These are phyloP conservation scores for Drosophila bocqueti DNA, from an alignment of 1,140 invertebrate genomes.

Conservation along the genomic window DNA sequence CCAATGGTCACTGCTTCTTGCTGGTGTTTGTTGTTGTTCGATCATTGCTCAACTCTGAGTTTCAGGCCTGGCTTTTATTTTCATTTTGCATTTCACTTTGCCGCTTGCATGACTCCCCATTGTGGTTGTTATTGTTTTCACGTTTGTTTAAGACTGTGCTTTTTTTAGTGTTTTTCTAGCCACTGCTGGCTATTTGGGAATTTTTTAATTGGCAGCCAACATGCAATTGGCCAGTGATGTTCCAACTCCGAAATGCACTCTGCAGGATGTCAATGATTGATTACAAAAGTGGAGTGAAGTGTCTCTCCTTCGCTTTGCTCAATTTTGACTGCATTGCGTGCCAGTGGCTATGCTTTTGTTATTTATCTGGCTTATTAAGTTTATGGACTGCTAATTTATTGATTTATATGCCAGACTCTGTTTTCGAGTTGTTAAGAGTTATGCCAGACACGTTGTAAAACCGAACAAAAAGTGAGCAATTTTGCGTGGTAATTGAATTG, in stretches of 20 bases:
- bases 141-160: background rate
- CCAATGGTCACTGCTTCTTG: constrained; percentile 40
- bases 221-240: constrained; percentile 66
- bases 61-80: constrained; percentile 43
- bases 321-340: constrained; percentile 34
- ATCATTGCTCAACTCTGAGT: constrained; percentile 61
- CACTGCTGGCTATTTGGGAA: constrained; percentile 23
- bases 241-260: constrained; percentile 28
- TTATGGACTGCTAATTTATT: constrained; percentile 77
- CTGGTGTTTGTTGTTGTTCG: constrained; percentile 37
- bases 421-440: constrained; percentile 19
- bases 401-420: constrained; percentile 47
- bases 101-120: constrained; percentile 51
- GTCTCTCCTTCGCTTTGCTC: constrained; percentile 14
- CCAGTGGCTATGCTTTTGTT: constrained; percentile 36
- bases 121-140: constrained; percentile 25
- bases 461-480: constrained; percentile 23
- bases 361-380: constrained; percentile 66
- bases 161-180: constrained; percentile 14
- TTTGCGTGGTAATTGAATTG: constrained; percentile 27
- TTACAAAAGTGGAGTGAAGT: constrained; percentile 52
- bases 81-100: constrained; percentile 78
- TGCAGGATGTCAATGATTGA: constrained; percentile 61
- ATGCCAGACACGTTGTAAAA: constrained; percentile 46
- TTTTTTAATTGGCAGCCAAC: constrained; percentile 67